phyloP scores from a whole-genome alignment of 1,140 invertebrate genomes.

The Drosophila oshimai region DNA sequence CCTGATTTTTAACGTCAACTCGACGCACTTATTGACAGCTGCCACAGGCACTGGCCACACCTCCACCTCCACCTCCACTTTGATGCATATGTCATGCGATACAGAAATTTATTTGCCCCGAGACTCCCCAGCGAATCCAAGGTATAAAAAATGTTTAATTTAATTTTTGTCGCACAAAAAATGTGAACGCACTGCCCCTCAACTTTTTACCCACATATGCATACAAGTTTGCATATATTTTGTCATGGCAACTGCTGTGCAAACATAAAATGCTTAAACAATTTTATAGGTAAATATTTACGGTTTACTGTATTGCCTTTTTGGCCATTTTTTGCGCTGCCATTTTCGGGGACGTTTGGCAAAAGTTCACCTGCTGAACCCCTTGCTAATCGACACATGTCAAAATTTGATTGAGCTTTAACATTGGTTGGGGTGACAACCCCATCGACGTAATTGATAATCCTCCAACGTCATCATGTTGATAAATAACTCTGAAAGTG shows the following conservation, averaged over 20 bases:
- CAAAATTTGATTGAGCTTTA: constrained; percentile 66
- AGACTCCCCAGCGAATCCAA: background rate
- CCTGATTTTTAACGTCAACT: constrained; percentile 78
- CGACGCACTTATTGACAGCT: constrained; percentile 78
- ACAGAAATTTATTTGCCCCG: constrained; percentile 71
- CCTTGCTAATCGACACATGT: constrained; percentile 61
- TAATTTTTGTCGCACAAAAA: constrained; percentile 51
- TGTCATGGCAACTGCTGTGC: constrained; percentile 67
- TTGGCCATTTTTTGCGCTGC: background rate
- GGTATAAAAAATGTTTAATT: constrained; percentile 78
- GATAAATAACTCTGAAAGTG: constrained; percentile 4
- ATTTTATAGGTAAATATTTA: constrained; percentile 74
- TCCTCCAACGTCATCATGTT: constrained; percentile 7
- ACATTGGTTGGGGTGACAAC: constrained; percentile 26
- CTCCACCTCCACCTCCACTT: constrained; percentile 14
- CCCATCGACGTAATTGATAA: constrained; percentile 52
- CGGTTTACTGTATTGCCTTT: constrained; percentile 2
- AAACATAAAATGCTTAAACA: constrained; percentile 77
- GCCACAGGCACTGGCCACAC: constrained; percentile 54
- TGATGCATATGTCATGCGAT: constrained; percentile 80
- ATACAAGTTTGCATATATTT: constrained; percentile 9
- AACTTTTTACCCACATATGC: constrained; percentile 5
- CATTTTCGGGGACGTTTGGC: background rate
- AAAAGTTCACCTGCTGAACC: background rate
- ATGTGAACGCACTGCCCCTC: constrained; percentile 11